Evolutionary conservation across 2,888 invertebrate species (phyloP).

Genomic region (Podabrus alpinus): DNA sequence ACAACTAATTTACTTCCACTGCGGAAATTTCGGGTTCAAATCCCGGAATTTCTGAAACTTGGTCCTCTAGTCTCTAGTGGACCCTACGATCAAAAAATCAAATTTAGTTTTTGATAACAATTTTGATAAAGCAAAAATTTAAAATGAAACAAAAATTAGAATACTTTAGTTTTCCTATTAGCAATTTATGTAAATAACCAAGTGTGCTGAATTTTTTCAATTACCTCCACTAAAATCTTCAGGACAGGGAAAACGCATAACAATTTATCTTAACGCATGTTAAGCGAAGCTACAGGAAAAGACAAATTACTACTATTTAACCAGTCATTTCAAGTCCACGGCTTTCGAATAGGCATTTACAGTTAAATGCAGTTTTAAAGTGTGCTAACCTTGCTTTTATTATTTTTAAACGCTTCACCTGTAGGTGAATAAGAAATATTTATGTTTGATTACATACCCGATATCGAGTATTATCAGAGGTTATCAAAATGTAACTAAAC

Average conservation of each 20-base stretch:
- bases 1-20: too few relatives aligned
- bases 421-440: not conserved
- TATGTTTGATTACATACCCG: not conserved
- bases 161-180: not conserved
- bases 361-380: not conserved
- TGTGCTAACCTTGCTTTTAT: not conserved
- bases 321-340: not conserved
- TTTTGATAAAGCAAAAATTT: too few relatives aligned
- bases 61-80: too few relatives aligned
- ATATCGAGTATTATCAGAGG: not conserved
- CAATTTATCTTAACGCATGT: not conserved
- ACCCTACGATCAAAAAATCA: too few relatives aligned
- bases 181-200: not conserved
- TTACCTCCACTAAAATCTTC: not conserved
- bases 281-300: not conserved
- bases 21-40: too few relatives aligned
- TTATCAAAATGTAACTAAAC: not conserved
- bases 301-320: not conserved
- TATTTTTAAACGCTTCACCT: not conserved
- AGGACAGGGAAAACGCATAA: not conserved
- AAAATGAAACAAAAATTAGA: not conserved
- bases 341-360: not conserved
- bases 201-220: not conserved
- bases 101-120: too few relatives aligned
- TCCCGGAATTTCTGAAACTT: too few relatives aligned